Evolutionary conservation across 2,797 vertebrate genomes (phyloP).

Genomic region (Morelia viridis): DNA sequence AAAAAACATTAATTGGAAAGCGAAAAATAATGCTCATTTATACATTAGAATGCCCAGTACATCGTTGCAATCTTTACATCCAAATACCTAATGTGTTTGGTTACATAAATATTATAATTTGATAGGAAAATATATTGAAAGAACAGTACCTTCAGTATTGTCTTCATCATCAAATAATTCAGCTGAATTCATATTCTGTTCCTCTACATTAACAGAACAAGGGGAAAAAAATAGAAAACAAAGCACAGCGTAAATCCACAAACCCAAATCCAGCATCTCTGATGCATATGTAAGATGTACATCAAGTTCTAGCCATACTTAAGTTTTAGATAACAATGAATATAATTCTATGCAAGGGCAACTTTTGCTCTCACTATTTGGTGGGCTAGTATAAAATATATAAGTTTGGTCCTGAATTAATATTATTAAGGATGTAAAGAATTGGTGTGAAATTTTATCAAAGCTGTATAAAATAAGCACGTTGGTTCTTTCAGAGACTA

Average conservation of each 20-base stretch:
- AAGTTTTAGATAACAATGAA: neutral
- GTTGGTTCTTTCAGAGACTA: neutral
- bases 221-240: slow-evolving; percentile 22
- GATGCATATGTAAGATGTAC: neutral
- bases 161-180: slow-evolving; percentile 75
- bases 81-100: slow-evolving; percentile 24
- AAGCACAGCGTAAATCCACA: slow-evolving; percentile 24
- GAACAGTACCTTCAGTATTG: slow-evolving; percentile 75
- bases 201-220: slow-evolving; percentile 68
- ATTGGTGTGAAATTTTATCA: neutral
- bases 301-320: slow-evolving; percentile 11
- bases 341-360: neutral
- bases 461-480: neutral
- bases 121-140: slow-evolving; percentile 31
- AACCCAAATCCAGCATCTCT: slow-evolving; percentile 4
- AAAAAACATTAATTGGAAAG: slow-evolving; percentile 28
- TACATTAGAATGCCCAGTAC: neutral
- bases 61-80: slow-evolving; percentile 9
- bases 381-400: neutral
- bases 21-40: slow-evolving; percentile 14
- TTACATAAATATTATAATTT: slow-evolving; percentile 22
- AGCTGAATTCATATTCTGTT: slow-evolving; percentile 80
- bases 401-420: neutral
- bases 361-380: neutral
- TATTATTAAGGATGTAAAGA: neutral